Percentiles rank a stretch among this genome's conserved stretches.
Conservation (phyloP, 2,888 invertebrate genomes). For the Watsonalla binaria region DNA sequence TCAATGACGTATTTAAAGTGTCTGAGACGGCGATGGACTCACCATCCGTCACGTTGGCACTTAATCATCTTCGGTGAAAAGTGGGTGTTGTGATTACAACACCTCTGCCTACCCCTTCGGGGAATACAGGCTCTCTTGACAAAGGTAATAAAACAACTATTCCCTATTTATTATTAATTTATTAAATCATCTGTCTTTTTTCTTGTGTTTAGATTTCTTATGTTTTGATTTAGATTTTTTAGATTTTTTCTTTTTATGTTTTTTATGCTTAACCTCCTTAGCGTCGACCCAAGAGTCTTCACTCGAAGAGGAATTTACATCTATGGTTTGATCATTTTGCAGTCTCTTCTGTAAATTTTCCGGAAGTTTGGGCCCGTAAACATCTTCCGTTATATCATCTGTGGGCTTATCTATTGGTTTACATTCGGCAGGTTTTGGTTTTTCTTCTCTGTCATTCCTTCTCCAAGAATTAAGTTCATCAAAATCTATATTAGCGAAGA, state of each 20-base stretch:
- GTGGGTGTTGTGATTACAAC: too few relatives aligned
- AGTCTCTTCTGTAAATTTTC: constrained; percentile 54
- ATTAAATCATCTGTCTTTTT: constrained; percentile 47
- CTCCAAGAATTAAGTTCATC: constrained; percentile 76
- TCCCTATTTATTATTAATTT: not conserved
- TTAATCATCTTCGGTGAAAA: too few relatives aligned
- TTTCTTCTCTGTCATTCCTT: constrained; percentile 33
- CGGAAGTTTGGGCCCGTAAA: constrained; percentile 81
- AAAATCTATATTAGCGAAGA: constrained; percentile 83
- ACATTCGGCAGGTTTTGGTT: constrained; percentile 16
- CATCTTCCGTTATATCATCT: constrained; percentile 27
- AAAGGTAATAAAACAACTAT: too few relatives aligned
- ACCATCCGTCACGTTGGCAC: too few relatives aligned
- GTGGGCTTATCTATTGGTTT: constrained; percentile 10
- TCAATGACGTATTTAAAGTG: too few relatives aligned
- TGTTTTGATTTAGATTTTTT: constrained; percentile 67
- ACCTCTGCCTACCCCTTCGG: too few relatives aligned
- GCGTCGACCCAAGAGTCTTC: constrained; percentile 76
- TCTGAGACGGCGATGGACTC: too few relatives aligned
- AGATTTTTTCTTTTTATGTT: constrained; percentile 66
- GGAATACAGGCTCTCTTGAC: too few relatives aligned
- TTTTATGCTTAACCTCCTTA: constrained; percentile 57
- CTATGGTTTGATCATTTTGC: constrained; percentile 30
- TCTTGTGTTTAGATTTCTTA: constrained; percentile 64
- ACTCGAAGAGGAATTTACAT: constrained; percentile 44